A percentile compares a stretch with the other conserved stretches of the same genome.
Conservation (phyloP, 2,113 vertebrate species). For the Micronycteris hirsuta region DNA sequence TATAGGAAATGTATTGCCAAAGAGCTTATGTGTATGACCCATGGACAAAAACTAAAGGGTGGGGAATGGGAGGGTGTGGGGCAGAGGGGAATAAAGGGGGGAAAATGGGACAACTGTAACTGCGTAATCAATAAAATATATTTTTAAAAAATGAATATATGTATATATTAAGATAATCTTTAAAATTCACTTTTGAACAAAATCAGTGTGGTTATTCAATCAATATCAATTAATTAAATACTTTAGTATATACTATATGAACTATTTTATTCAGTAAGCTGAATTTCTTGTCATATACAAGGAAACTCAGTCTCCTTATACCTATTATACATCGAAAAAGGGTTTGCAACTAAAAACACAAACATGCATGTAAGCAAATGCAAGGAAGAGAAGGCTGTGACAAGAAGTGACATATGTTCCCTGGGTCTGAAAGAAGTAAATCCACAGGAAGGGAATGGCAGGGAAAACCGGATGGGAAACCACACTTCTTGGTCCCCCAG, state of each 20-base stretch:
- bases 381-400: neutral
- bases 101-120: too few relatives aligned
- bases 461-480: neutral
- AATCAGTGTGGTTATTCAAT: neutral
- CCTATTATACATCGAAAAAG: neutral
- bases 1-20: too few relatives aligned
- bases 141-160: neutral
- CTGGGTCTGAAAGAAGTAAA: too few relatives aligned
- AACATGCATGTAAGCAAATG: neutral
- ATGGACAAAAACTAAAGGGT: too few relatives aligned
- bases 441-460: fast-evolving
- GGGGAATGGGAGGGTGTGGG: too few relatives aligned
- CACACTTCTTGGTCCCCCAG: neutral
- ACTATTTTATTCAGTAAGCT: neutral
- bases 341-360: neutral
- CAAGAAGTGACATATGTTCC: neutral
- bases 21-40: too few relatives aligned
- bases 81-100: too few relatives aligned
- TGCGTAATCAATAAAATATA: too few relatives aligned
- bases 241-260: neutral
- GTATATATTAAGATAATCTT: neutral
- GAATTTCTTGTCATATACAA: neutral
- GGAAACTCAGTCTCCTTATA: neutral
- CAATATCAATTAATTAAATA: neutral
- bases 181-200: neutral